Evolutionary conservation across 2,797 vertebrate genomes (phyloP).

Genomic region (Spea hammondii): DNA sequence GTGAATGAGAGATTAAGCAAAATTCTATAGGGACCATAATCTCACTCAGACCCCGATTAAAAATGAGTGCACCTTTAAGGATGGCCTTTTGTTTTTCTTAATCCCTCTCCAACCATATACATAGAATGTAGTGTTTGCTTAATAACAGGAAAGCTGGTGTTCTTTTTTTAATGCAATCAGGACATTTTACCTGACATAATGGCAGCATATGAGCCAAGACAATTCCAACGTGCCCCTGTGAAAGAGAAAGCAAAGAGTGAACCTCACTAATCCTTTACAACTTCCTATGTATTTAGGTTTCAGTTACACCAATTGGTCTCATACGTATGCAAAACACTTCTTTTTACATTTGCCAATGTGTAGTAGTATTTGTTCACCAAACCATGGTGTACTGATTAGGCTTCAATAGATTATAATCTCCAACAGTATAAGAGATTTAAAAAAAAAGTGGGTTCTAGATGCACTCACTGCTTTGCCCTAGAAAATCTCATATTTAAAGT

Average conservation of each 20-base stretch:
- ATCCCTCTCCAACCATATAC: neutral
- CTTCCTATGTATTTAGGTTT: slow-evolving; percentile 2
- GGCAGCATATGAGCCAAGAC: slow-evolving; percentile 86
- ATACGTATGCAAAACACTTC: neutral
- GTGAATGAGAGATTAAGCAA: neutral
- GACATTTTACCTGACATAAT: slow-evolving; percentile 81
- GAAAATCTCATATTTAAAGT: too few relatives aligned
- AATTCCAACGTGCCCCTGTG: slow-evolving; percentile 93
- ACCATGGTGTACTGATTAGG: neutral
- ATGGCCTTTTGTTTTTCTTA: neutral
- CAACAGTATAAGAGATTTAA: too few relatives aligned
- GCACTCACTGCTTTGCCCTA: too few relatives aligned
- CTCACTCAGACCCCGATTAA: neutral
- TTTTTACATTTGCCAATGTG: neutral
- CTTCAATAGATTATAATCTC: neutral
- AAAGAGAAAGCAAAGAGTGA: slow-evolving; percentile 55
- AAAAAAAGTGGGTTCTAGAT: too few relatives aligned
- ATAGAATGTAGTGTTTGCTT: slow-evolving; percentile 1
- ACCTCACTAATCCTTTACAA: slow-evolving; percentile 14
- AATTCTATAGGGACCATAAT: neutral
- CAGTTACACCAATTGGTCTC: neutral
- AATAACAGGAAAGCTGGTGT: neutral
- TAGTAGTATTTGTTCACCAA: neutral
- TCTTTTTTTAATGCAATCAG: neutral
- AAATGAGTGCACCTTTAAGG: slow-evolving; percentile 1